These are phyloP conservation scores for Hyles lineata DNA, from an alignment of 2,888 invertebrate species.

Conservation along the genomic window DNA sequence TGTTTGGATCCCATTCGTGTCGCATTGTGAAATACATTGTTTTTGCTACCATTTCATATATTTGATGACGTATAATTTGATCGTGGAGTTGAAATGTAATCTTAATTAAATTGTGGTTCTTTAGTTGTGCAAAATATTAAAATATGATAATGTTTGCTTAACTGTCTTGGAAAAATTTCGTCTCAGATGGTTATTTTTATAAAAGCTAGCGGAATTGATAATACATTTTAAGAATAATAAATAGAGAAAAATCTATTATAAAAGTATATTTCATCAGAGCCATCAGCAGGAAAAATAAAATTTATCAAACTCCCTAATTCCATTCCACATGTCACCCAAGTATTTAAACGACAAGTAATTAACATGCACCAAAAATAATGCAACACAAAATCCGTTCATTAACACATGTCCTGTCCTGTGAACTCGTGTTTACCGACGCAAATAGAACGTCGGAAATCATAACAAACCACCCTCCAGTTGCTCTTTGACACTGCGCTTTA, in stretches of 20 bases:
- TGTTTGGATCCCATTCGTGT: constrained; percentile 40
- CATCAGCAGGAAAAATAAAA: neutral
- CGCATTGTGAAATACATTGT: constrained; percentile 38
- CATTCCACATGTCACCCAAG: neutral
- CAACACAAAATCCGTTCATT: constrained; percentile 28
- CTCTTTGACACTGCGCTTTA: constrained; percentile 23
- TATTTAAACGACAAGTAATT: constrained; percentile 7
- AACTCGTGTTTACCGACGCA: constrained; percentile 36
- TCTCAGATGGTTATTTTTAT: neutral
- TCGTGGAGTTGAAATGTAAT: neutral
- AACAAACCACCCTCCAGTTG: constrained; percentile 24
- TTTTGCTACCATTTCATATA: constrained; percentile 46
- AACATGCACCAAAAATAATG: constrained; percentile 17
- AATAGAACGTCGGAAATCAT: constrained; percentile 41
- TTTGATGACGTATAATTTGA: neutral
- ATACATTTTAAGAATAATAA: too few species aligned
- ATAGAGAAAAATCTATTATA: too few species aligned
- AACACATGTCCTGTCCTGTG: constrained; percentile 25
- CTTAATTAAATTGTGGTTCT: constrained; percentile 15
- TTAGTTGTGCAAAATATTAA: constrained; percentile 12
- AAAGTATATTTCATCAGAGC: too few species aligned
- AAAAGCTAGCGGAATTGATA: too few species aligned
- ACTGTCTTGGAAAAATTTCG: neutral
- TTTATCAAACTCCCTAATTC: neutral
- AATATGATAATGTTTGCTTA: constrained; percentile 4